Evolutionary conservation across 1,140 invertebrate genomes (phyloP), one percentile per base, ranked within the genome.

Genomic region (Acromyrmex echinatior): DNA sequence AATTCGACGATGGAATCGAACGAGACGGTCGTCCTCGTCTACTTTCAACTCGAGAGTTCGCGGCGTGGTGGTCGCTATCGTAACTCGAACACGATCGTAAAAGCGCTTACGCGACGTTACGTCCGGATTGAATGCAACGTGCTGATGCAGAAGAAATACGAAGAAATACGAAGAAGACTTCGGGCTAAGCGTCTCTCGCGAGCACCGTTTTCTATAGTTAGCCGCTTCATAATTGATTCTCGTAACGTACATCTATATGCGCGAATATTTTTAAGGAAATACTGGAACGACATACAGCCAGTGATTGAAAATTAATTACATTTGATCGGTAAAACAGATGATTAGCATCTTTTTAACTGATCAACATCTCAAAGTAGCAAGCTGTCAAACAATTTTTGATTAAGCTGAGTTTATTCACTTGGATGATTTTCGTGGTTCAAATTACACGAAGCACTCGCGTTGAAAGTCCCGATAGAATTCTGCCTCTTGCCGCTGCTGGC

Each of bases 101-200:
- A 92, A 92, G 88, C 91, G 89, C 91, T 92, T 92, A 92, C 91
- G 91, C 91, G 89, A 92, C 86, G 84, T 92, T 92, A 92, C 88
- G 91, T 86, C 77, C 87, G 87, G 90, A 90, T 92, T 89, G 87
- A 88, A 80, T 85, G 82, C 80, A 88, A 78, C 84, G 86, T 87
- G 76, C 86, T 81, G 90, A 91, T 91, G 88, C 86, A 85, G 77
- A 90, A 85, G 74, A 86, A 87, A 77, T 66, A 79, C 73, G 78
- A 78, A 87, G 21, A 21, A 21, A 21, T 21, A 90, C 56, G 78
- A 56, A 76, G 79, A 71, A 62, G 76, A 28, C 35, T 39, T 39
- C 31, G 85, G 39, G 74, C 25, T 86, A 66, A 74, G 87, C 87
- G 62, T 87, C 73, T 66, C 58, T 73, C 89, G 71, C 87, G 84